These are phyloP conservation scores for Chloroceryle inda DNA, from an alignment of 2,797 vertebrate genomes.

Conservation along the genomic window DNA sequence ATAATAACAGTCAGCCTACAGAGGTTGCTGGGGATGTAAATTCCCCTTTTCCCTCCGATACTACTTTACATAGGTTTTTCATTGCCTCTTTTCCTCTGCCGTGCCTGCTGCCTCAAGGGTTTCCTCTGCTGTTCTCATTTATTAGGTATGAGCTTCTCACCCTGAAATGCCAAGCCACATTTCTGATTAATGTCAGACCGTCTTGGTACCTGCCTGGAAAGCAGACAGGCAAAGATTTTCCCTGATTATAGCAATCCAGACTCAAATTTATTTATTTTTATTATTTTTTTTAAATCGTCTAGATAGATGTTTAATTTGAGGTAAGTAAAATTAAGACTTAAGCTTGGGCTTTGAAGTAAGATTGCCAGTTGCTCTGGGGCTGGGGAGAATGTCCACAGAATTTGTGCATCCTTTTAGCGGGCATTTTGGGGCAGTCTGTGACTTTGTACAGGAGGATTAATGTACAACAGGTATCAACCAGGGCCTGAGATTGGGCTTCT, in stretches of 20 bases:
- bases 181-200: background rate
- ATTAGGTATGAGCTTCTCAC: background rate
- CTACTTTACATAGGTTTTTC: background rate
- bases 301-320: background rate
- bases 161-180: conserved; percentile 3
- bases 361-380: background rate
- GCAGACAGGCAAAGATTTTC: background rate
- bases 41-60: background rate
- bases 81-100: background rate
- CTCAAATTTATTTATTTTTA: background rate
- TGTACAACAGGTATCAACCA: background rate
- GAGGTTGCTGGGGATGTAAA: background rate
- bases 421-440: background rate
- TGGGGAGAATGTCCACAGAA: background rate
- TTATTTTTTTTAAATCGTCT: background rate
- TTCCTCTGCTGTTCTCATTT: background rate
- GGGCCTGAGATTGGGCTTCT: background rate
- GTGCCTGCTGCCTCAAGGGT: background rate
- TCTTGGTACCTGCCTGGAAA: background rate
- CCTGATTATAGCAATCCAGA: background rate
- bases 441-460: background rate
- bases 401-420: background rate
- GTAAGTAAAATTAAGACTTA: background rate
- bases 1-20: background rate
- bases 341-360: background rate